Percentiles rank a stretch among this genome's conserved stretches.
These are phyloP conservation scores for Cryptoblepharus egeriae DNA, from an alignment of 2,797 vertebrate genomes.

Conservation along the genomic window DNA sequence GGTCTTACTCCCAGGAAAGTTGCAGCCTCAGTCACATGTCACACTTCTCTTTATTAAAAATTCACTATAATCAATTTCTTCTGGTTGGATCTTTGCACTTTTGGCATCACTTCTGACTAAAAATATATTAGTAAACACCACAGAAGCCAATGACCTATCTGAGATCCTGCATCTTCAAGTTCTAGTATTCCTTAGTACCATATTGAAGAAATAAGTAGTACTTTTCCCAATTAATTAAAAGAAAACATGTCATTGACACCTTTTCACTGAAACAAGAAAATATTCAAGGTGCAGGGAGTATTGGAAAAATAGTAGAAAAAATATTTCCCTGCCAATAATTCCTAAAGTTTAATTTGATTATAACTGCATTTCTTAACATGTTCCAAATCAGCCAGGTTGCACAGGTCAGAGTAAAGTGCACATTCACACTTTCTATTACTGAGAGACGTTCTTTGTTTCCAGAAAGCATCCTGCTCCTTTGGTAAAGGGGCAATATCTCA, in stretches of 20 bases:
- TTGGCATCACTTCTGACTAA: not conserved
- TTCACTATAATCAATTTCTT: not conserved
- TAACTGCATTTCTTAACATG: conserved; percentile 19
- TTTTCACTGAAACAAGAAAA: not conserved
- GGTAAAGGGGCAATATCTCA: not conserved
- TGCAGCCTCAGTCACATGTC: too few species aligned
- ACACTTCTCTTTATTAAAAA: not conserved
- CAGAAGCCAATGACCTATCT: not conserved
- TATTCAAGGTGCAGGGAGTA: not conserved
- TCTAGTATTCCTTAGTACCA: not conserved
- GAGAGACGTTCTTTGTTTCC: conserved; percentile 20
- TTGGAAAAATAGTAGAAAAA: not conserved
- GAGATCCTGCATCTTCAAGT: not conserved
- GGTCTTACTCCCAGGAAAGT: too few species aligned
- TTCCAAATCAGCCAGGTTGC: conserved; percentile 3
- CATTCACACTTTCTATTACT: conserved; percentile 21
- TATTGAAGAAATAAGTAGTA: not conserved
- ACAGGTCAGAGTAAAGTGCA: not conserved
- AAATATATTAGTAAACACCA: not conserved
- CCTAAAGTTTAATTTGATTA: conserved; percentile 27
- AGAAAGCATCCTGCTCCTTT: conserved; percentile 19
- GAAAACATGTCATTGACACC: not conserved
- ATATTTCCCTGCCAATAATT: conserved; percentile 16
- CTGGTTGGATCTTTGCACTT: not conserved
- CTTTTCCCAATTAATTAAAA: not conserved